These are phyloP conservation scores for Rhopilema esculentum DNA, from an alignment of 30 jellyfish, hydroid and myxozoan genomes.

Conservation along the genomic window DNA sequence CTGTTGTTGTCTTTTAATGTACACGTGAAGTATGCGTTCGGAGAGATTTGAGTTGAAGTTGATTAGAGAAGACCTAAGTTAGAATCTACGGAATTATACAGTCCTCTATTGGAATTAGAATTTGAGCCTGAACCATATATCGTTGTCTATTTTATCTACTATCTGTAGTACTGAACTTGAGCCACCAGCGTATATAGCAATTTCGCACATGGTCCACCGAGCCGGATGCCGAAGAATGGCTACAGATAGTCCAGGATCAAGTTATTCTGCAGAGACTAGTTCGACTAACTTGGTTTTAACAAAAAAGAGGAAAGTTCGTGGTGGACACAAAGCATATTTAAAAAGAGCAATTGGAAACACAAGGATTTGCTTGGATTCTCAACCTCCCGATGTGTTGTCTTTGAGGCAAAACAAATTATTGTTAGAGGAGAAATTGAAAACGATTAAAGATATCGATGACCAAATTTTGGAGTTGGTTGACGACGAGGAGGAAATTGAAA, in stretches of 20 bases:
- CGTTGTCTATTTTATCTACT: too few relatives aligned
- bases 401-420: constrained; percentile 41
- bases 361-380: neutral
- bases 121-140: too few relatives aligned
- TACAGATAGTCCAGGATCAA: constrained; percentile 4
- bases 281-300: neutral
- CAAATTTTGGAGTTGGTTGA: constrained; percentile 17
- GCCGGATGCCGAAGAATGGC: neutral
- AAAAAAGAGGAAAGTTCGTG: constrained; percentile 19
- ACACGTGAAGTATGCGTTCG: too few relatives aligned
- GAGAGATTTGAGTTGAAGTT: too few relatives aligned
- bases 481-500: constrained; percentile 13
- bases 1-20: too few relatives aligned
- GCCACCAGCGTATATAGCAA: too few relatives aligned
- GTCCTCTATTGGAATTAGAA: too few relatives aligned
- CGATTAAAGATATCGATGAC: constrained; percentile 22
- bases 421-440: constrained; percentile 14
- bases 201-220: constrained; percentile 36
- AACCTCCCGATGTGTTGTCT: neutral
- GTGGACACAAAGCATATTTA: constrained; percentile 10
- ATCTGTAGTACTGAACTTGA: too few relatives aligned
- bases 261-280: constrained; percentile 12
- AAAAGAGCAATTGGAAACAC: neutral
- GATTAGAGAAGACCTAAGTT: too few relatives aligned
- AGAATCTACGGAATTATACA: too few relatives aligned